Percentiles rank a stretch among this genome's conserved stretches.
phyloP scores from a whole-genome alignment of 2,888 invertebrate species.

The Aporophyla lueneburgensis region DNA sequence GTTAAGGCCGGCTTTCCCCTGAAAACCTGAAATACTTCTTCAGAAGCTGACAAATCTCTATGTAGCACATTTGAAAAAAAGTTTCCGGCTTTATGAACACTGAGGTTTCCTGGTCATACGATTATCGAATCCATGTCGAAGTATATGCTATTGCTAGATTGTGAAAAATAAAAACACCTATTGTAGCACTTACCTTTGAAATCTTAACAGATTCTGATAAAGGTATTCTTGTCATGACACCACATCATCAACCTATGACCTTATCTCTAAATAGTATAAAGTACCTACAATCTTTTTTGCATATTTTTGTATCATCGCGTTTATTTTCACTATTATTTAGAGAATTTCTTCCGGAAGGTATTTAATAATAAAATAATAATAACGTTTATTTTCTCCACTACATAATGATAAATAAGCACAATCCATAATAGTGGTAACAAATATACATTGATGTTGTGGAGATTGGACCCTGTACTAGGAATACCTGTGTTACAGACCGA shows the following conservation, averaged over 20 bases:
- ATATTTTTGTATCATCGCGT: too few relatives aligned
- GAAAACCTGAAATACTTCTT: slow-evolving; percentile 98
- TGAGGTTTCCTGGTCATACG: slow-evolving; percentile 99
- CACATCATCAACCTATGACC: neutral
- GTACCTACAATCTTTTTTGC: too few relatives aligned
- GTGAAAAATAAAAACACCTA: slow-evolving; percentile 95
- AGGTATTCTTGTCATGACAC: neutral
- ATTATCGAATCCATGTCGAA: slow-evolving; percentile 99
- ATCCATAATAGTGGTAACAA: too few relatives aligned
- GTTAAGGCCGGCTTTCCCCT: neutral
- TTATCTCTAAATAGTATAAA: neutral
- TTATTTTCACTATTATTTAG: too few relatives aligned
- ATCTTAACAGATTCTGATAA: neutral
- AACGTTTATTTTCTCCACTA: too few relatives aligned
- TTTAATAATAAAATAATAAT: too few relatives aligned
- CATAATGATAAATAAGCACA: too few relatives aligned
- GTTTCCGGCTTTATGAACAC: slow-evolving; percentile 99
- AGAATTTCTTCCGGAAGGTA: too few relatives aligned
- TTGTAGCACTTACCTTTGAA: too few relatives aligned
- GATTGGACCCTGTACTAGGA: too few relatives aligned
- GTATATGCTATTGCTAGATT: slow-evolving; percentile 99
- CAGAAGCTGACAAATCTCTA: slow-evolving; percentile 99
- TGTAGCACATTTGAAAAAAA: slow-evolving; percentile 99
- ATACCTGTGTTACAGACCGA: too few relatives aligned
- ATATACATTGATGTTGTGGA: too few relatives aligned